Base-by-base conservation (phyloP, 2,888 invertebrate species). In the Polydrusus pterygomalis region DNA sequence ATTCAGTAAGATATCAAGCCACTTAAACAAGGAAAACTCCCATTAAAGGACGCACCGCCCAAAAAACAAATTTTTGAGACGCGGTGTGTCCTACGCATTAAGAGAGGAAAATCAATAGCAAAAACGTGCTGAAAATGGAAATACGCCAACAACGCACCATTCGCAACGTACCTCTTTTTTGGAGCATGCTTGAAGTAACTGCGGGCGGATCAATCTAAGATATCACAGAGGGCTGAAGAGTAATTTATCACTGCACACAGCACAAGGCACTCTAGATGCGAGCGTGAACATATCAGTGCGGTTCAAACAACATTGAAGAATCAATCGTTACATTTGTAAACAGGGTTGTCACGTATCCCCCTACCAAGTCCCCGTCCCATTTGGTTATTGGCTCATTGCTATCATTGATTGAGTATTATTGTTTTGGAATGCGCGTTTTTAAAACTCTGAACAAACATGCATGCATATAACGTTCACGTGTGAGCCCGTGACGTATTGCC, bases 261-360 rank as follows among this genome's bases (percentile, higher is more conserved):
- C 74, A 74, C 63, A 64, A 56, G 58, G 20, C 73, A 73, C 75
- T 75, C 56, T 49, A 75, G 70, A 70, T 81, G 80, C 83, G 80
- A 84, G 81, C 84, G 84, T 83, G 85, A 83, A 86, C 83, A 85
- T 86, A 86, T 86, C 86, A 82, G 86, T 84, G 85, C 83, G 85
- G 87, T 85, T 86, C 86, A 87, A 87, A 87, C 87, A 87, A 87
- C 87, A 87, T 86, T 86, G 86, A 88, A 87, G 87, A 88, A 88
- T 88, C 88, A 88, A 88, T 88, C 88, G 88, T 87, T 86, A 88
- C 88, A 88, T 87, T 88, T 88, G 88, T 88, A 88, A 88, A 88
- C 88, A 88, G 88, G 87, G 86, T 87, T 88, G 88, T 88, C 87
- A 87, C 87, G 87, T 86, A 85, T 84, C 86, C 64, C 64, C 70